Conservation (phyloP, 2,113 vertebrate genomes). For the Crotalus viridis region DNA sequence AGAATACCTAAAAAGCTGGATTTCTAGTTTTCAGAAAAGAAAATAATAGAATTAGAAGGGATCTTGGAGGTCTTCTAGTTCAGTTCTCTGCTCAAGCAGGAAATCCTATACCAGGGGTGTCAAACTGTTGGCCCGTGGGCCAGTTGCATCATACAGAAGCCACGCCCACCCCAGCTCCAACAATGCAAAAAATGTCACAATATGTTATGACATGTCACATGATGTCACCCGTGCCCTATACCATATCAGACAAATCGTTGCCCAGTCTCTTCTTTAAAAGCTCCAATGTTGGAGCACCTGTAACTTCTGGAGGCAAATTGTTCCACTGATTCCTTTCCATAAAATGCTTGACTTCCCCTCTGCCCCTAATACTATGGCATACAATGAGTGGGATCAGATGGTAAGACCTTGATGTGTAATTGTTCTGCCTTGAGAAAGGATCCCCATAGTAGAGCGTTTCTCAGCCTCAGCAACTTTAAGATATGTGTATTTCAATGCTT, state of each 20-base stretch:
- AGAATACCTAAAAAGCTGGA: neutral
- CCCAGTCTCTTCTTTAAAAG: neutral
- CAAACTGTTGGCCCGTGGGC: no score
- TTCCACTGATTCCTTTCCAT: neutral
- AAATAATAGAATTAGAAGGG: neutral
- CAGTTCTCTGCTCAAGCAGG: neutral
- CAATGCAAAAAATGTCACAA: no score
- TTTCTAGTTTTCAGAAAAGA: neutral
- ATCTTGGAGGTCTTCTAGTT: neutral
- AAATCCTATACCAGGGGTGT: neutral
- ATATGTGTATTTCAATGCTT: neutral
- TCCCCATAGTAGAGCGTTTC: neutral
- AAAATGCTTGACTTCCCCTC: neutral
- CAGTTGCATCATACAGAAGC: no score
- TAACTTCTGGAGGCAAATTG: neutral
- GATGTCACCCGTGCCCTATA: no score
- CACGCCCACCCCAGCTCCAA: no score
- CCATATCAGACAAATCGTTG: neutral
- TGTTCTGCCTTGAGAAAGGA: neutral
- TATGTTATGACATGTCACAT: no score
- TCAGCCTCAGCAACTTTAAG: neutral
- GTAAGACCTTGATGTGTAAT: neutral
- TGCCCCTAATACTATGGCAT: neutral
- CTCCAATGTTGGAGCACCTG: neutral
- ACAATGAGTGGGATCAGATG: neutral